Evolutionary conservation across 2,888 invertebrate species (phyloP).

Genomic region (Oligia fasciuncula): DNA sequence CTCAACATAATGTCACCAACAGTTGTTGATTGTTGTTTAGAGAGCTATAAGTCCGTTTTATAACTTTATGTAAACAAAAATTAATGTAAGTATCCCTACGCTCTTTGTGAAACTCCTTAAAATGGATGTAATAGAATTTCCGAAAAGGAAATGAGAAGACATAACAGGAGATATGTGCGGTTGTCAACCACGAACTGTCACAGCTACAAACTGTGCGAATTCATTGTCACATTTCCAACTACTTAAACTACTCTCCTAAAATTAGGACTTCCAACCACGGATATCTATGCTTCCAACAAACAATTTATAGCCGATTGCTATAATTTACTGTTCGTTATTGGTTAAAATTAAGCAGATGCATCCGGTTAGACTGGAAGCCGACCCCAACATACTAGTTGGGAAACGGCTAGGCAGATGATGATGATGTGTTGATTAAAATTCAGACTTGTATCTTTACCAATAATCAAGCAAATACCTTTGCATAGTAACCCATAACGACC

Average conservation of each 20-base stretch:
- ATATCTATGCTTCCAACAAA: background rate
- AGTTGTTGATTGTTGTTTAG: slow-evolving; percentile 45
- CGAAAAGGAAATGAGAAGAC: slow-evolving; percentile 20
- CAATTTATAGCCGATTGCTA: background rate
- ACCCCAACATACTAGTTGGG: too few relatives aligned
- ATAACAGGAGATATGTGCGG: background rate
- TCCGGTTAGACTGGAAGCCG: too few relatives aligned
- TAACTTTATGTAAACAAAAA: slow-evolving; percentile 21
- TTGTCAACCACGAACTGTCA: background rate
- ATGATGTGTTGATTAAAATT: too few relatives aligned
- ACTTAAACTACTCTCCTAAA: background rate
- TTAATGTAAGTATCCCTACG: background rate
- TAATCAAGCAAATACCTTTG: background rate
- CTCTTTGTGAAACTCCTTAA: background rate
- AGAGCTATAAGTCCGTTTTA: slow-evolving; percentile 24
- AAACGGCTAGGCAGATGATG: too few relatives aligned
- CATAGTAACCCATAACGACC: background rate
- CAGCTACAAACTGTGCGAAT: background rate
- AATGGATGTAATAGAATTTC: slow-evolving; percentile 11
- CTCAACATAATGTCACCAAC: slow-evolving; percentile 24
- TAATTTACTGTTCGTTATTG: too few relatives aligned
- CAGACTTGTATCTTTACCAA: too few relatives aligned
- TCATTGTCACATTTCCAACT: background rate
- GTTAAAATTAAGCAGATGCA: too few relatives aligned
- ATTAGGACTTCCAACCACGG: too few relatives aligned